Evolutionary conservation across 2,113 vertebrate species (phyloP).

Genomic region (Desmodus rotundus): DNA sequence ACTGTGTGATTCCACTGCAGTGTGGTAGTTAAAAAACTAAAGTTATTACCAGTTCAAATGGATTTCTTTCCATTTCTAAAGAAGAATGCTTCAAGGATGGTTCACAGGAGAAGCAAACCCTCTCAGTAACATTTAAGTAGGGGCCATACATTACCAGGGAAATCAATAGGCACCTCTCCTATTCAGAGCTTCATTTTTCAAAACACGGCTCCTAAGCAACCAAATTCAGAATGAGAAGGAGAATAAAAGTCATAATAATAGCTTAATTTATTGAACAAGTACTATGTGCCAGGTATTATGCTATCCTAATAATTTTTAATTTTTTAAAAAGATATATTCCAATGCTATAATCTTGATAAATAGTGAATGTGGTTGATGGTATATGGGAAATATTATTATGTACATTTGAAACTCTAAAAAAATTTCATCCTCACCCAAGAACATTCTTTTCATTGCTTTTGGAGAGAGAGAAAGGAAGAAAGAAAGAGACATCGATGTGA

Average conservation of each 20-base stretch:
- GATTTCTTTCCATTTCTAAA: conserved; percentile 14
- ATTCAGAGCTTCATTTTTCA: not conserved
- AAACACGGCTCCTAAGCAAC: not conserved
- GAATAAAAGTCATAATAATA: not conserved
- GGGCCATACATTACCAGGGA: not conserved
- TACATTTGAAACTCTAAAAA: not conserved
- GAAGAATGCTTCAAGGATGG: not conserved
- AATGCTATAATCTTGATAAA: not conserved
- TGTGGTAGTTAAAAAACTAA: not conserved
- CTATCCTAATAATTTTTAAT: not conserved
- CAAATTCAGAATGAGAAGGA: not conserved
- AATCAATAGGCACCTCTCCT: not conserved
- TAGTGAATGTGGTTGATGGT: not conserved
- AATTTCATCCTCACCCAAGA: too few species aligned
- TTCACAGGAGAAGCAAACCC: not conserved
- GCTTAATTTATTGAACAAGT: not conserved
- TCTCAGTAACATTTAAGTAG: not conserved
- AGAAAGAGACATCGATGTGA: too few species aligned
- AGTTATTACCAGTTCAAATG: not conserved
- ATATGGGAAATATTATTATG: not conserved
- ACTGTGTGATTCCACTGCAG: not conserved
- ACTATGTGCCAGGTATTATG: not conserved
- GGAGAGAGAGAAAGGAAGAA: too few species aligned
- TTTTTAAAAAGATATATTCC: not conserved
- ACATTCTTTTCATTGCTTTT: too few species aligned